A percentile compares a stretch with the other conserved stretches of the same genome.
Evolutionary conservation across 2,797 vertebrate genomes (phyloP).

Genomic region (Percopsis omiscomaycus): DNA sequence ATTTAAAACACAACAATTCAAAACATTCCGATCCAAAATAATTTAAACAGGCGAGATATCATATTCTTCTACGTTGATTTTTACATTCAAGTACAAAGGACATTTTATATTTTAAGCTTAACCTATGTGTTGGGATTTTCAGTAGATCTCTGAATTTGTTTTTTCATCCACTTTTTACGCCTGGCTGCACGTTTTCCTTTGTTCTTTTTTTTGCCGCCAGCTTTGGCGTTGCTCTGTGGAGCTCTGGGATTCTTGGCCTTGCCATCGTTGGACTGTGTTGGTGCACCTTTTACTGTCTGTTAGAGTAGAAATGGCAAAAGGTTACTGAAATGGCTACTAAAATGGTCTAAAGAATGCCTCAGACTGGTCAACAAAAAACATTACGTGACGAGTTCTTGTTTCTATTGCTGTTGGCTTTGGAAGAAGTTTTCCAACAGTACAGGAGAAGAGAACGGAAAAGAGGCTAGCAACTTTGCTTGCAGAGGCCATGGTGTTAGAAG

Average conservation of each 20-base stretch:
- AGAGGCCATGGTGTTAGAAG: background rate
- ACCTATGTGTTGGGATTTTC: conserved; percentile 5
- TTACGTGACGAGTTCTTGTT: too few relatives aligned
- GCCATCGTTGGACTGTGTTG: background rate
- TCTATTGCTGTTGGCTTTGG: conserved; percentile 22
- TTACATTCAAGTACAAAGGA: background rate
- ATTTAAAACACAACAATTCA: too few relatives aligned
- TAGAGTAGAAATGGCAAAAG: background rate
- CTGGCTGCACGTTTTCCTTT: conserved; percentile 30
- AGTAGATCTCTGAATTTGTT: conserved; percentile 42
- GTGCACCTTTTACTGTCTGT: conserved; percentile 21
- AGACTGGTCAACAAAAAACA: too few relatives aligned
- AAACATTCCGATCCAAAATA: too few relatives aligned
- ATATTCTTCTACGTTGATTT: conserved; percentile 29
- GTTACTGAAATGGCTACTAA: background rate
- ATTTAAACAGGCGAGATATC: background rate
- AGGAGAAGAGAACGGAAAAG: conserved; percentile 21
- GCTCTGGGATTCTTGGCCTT: conserved; percentile 10
- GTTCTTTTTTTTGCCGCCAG: conserved; percentile 29
- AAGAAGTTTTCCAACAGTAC: background rate
- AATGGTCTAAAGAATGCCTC: too few relatives aligned
- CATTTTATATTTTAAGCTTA: background rate
- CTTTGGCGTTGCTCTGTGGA: conserved; percentile 14
- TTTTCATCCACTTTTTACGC: conserved; percentile 43
- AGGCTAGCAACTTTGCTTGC: background rate